phyloP scores from a whole-genome alignment of 1,140 invertebrate species.

The Drosophila pachea region DNA sequence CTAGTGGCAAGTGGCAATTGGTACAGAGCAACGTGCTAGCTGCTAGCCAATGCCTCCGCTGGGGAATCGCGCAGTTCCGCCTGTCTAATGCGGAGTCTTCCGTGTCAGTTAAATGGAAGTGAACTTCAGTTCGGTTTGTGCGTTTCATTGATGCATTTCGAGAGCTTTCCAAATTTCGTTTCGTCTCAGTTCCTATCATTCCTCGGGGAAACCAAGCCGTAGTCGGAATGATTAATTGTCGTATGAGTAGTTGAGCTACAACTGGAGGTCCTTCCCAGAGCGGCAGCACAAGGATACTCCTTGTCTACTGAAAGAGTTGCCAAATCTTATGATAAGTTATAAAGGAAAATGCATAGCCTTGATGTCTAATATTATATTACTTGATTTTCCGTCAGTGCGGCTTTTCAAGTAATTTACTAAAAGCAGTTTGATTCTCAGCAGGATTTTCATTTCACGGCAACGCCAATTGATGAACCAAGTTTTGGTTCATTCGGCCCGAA shows the following conservation, averaged over 20 bases:
- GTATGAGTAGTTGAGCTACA: constrained; percentile 2
- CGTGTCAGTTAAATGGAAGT: constrained; percentile 46
- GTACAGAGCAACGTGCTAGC: neutral
- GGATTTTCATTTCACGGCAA: too few species aligned
- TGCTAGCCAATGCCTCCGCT: constrained; percentile 25
- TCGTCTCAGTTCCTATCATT: constrained; percentile 4
- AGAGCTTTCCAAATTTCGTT: constrained; percentile 12
- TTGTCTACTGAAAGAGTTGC: neutral
- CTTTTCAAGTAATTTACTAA: too few species aligned
- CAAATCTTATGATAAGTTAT: neutral
- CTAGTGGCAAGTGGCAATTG: neutral
- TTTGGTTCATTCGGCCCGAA: constrained; percentile 19
- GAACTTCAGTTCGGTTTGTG: constrained; percentile 10
- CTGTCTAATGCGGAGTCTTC: constrained; percentile 38
- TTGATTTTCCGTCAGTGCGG: too few species aligned
- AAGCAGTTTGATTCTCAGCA: too few species aligned
- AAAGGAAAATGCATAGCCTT: too few species aligned
- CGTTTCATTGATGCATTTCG: constrained; percentile 16
- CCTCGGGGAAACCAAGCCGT: constrained; percentile 11
- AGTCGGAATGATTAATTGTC: constrained; percentile 1
- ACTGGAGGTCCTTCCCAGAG: too few species aligned
- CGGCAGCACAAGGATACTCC: too few species aligned
- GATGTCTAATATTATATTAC: too few species aligned
- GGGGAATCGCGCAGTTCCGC: constrained; percentile 38
- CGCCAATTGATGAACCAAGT: neutral